Base-by-base conservation (phyloP, 2,113 vertebrate species). In the Mobula hypostoma region DNA sequence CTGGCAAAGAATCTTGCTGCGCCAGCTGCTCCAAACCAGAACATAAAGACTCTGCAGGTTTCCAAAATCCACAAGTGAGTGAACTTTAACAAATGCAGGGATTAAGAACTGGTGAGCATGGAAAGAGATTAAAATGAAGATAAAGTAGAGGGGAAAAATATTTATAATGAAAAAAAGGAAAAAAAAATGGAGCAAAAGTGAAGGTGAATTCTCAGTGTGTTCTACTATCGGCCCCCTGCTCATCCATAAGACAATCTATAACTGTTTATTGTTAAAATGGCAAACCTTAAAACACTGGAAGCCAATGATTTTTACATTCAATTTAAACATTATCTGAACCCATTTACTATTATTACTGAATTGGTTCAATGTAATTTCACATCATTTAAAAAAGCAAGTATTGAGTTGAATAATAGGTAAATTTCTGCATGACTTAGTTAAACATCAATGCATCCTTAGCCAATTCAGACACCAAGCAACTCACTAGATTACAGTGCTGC, bases 51-150 rank as follows among this genome's bases (percentile, higher is more conserved):
- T 93, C 91, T 93, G 91, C 91, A 93, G 91, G 91, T 93, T 74
- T 93, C 91, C 91, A 93, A 93, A 93, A 93, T 93, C 70, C 91
- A 93, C 91, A 93, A 93, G 91, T 93, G 91, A 93, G 91, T 74
- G 91, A 93, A 93, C 70, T 93, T 93, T 74, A 93, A 93, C 72
- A 76, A 70, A 48, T 93, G 91, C 91, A 93, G 91, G 91, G 91
- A 93, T 93, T 76, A 56, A 93, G 91, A 93, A 93, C 91, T 56
- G 40, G 70, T 93, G 91, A 93, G 68, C 19, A 93, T 93, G 91
- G 91, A 93, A 61, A 92, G 88, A 93, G 91, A 93, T 93, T 72
- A 93, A 93, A 93, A 74, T 40, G 91, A 72, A 76, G 70, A 93
- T 74, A 93, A 92, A 70, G 36, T 92, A 40, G 36, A 93, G 32